These are phyloP conservation scores for Epistrophe eligans DNA, from an alignment of 2,888 invertebrate species.

Conservation along the genomic window DNA sequence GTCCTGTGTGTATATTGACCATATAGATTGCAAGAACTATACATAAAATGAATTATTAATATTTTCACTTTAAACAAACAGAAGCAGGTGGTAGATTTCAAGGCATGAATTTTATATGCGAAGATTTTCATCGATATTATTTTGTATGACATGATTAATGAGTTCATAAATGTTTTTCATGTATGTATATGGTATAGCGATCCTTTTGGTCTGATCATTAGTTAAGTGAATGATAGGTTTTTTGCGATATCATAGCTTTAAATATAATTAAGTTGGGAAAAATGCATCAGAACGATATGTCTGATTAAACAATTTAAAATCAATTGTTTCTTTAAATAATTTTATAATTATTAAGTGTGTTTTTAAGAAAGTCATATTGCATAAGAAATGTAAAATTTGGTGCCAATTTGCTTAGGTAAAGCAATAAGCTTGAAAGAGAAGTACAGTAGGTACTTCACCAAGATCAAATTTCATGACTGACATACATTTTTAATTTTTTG, in stretches of 20 bases:
- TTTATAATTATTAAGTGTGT: no score
- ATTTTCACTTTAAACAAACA: conserved; percentile 60
- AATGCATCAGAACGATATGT: not conserved
- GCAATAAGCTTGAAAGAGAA: no score
- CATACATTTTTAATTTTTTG: no score
- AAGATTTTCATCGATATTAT: conserved; percentile 10
- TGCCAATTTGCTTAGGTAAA: no score
- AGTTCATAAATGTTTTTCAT: conserved; percentile 40
- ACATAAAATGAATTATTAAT: conserved; percentile 74
- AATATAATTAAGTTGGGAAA: not conserved
- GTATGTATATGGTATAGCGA: not conserved
- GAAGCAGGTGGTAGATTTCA: conserved; percentile 65
- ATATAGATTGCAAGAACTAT: conserved; percentile 46
- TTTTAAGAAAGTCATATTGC: no score
- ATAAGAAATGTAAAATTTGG: no score
- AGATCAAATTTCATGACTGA: no score
- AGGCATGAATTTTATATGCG: not conserved
- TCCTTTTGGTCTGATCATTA: not conserved
- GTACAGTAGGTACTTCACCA: no score
- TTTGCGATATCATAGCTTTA: not conserved
- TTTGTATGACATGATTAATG: conserved; percentile 69
- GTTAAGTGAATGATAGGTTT: not conserved
- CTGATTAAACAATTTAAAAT: not conserved
- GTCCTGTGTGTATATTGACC: conserved; percentile 36
- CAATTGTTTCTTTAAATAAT: no score